Evolutionary conservation across 2,888 invertebrate genomes (phyloP).

Genomic region (Polyommatus icarus): DNA sequence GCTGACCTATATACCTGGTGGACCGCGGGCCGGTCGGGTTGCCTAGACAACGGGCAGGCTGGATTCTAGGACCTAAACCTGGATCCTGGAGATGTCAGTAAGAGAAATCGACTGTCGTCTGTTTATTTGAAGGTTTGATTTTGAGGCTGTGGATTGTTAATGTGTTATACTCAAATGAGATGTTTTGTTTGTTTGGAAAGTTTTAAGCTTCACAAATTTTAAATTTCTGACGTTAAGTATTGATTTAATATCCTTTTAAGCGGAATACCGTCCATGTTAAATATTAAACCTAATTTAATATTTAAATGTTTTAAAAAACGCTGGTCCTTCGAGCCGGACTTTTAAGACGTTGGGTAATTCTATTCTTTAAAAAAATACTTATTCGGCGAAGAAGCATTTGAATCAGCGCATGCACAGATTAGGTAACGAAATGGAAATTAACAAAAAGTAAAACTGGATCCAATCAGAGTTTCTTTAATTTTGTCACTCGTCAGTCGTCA

Average conservation of each 20-base stretch:
- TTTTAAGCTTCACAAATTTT: too few species aligned
- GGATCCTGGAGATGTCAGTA: background rate
- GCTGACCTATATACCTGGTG: slow-evolving; percentile 27
- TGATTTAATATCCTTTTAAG: background rate
- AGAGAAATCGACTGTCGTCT: background rate
- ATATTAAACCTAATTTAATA: background rate
- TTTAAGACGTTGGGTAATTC: background rate
- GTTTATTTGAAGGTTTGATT: too few species aligned
- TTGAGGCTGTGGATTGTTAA: too few species aligned
- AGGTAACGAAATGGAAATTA: background rate
- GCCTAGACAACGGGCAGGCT: background rate
- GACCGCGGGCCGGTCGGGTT: slow-evolving; percentile 13
- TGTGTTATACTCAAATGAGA: too few species aligned
- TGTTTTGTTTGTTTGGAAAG: too few species aligned
- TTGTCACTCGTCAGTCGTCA: slow-evolving; percentile 5
- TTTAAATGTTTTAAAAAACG: background rate
- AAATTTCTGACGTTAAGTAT: too few species aligned
- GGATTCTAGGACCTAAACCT: background rate
- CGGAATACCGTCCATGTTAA: background rate
- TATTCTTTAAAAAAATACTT: background rate
- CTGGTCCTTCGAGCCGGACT: background rate
- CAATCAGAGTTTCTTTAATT: slow-evolving; percentile 9
- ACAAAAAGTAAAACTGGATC: background rate
- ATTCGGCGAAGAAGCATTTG: background rate
- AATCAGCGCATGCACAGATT: background rate